A percentile compares a stretch with the other conserved stretches of the same genome.
Conservation (phyloP, 2,113 vertebrate species). For the Phoxinus phoxinus region DNA sequence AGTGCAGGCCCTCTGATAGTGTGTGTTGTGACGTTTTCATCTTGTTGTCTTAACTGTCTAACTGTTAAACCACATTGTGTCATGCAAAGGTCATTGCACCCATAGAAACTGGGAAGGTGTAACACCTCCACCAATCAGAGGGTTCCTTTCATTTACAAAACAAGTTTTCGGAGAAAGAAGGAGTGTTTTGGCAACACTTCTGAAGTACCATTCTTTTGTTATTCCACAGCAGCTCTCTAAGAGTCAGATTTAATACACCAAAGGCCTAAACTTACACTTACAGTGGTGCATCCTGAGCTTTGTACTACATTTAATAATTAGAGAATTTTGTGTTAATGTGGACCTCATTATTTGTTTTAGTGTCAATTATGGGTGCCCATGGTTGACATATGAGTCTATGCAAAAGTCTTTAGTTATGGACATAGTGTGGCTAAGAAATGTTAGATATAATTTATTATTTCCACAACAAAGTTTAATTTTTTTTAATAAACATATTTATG, state of each 20-base stretch:
- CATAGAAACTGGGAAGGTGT: not conserved
- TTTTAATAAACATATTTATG: too few relatives aligned
- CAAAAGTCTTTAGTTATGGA: too few relatives aligned
- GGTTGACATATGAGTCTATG: not conserved
- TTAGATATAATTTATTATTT: too few relatives aligned
- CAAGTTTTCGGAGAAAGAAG: not conserved
- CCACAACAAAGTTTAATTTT: too few relatives aligned
- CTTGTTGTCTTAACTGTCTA: not conserved
- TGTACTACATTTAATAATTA: not conserved
- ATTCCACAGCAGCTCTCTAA: not conserved
- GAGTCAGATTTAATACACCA: not conserved
- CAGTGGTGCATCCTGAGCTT: not conserved
- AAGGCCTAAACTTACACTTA: not conserved
- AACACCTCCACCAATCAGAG: not conserved
- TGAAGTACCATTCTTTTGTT: not conserved
- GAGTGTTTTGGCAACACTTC: slow-evolving; percentile 25
- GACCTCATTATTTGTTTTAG: not conserved
- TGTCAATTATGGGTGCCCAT: not conserved
- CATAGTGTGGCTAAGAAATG: too few relatives aligned
- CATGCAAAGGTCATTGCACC: not conserved
- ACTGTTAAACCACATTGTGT: not conserved
- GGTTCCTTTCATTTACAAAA: not conserved
- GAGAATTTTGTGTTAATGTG: not conserved
- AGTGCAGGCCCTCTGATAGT: not conserved
- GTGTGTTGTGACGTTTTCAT: not conserved